These are phyloP conservation scores for Craniophora ligustri DNA, from an alignment of 2,888 invertebrate species.

Conservation along the genomic window DNA sequence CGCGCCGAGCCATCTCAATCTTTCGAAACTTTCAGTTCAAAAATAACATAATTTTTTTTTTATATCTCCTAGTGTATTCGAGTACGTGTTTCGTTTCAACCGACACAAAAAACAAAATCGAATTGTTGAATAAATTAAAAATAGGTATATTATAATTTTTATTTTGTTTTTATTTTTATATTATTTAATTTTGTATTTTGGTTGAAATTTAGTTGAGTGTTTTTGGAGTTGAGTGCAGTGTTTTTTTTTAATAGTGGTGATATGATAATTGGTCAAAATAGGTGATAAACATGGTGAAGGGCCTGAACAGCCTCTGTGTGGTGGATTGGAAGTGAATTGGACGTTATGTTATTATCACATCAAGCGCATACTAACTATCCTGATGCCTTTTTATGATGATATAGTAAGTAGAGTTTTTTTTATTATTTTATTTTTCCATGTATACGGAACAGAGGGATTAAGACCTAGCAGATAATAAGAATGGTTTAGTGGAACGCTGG, in stretches of 20 bases:
- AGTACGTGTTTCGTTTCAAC: not conserved
- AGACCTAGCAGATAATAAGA: too few relatives aligned
- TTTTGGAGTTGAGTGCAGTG: constrained; percentile 32
- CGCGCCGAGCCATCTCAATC: constrained; percentile 32
- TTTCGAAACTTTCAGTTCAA: constrained; percentile 57
- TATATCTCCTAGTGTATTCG: not conserved
- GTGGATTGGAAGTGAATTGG: constrained; percentile 73
- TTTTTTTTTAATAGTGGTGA: constrained; percentile 58
- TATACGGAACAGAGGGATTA: too few relatives aligned
- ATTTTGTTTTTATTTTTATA: constrained; percentile 10
- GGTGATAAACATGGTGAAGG: constrained; percentile 65
- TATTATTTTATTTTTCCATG: not conserved
- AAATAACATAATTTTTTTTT: constrained; percentile 2
- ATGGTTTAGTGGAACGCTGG: too few relatives aligned
- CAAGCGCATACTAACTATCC: constrained; percentile 73
- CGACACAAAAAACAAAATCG: not conserved
- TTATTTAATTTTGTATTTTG: constrained; percentile 2
- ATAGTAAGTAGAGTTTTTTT: constrained; percentile 70
- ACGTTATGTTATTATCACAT: constrained; percentile 81
- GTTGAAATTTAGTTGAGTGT: constrained; percentile 16
- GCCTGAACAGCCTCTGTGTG: constrained; percentile 64
- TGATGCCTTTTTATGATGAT: constrained; percentile 85
- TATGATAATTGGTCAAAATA: constrained; percentile 73
- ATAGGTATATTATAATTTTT: too few relatives aligned
- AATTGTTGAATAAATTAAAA: constrained; percentile 1